Base-by-base conservation (phyloP, 2,888 invertebrate species). In the Acronicta leporina region DNA sequence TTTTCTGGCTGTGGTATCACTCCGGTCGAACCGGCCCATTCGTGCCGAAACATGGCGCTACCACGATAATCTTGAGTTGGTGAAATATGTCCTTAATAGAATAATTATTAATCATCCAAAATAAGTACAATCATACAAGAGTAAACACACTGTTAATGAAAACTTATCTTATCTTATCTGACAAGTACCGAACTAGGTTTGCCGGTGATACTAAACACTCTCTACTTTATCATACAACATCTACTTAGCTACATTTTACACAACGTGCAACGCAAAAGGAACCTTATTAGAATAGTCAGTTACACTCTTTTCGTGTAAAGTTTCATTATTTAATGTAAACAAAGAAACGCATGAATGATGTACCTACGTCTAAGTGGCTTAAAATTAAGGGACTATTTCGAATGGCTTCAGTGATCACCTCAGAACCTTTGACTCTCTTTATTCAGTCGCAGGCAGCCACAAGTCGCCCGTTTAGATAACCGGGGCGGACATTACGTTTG, bases 91-190 rank as follows among this genome's bases (percentile, higher is more conserved):
- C 25, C 5, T 5, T 27, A 43, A 11, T 20, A 20, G 15, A 16
- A 33, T 42, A n/a, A n/a, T n/a, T n/a, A 48, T 42, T 43, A 60
- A 40, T 49, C 20, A 68, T 41, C 49, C 35, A 42, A 45, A 59
- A 49, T 46, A 5, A 54, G 54, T 58, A 40, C 63, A 60, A 44
- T 67, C 44, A 51, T 45, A 51, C 46, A 14, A 41, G n/a, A 60
- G 48, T 55, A 63, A 63, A 63, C 58, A 67, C 9, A 14, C 8
- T 38, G 25, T 48, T 71, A 71, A 71, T 71, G 71, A 71, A 63
- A 54, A 54, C 25, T n/a, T 46, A 51, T 57, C 50, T 59, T 64
- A 67, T 73, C 73, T 64, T 52, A 74, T 74, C 68, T 51, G 56
- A 41, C 63, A 58, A 63, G 61, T 73, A 41, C 60, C 61, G 13